Evolutionary conservation across 2,888 invertebrate species (phyloP), one percentile per base, ranked within the genome.

Genomic region (Cheilosia scutellata): DNA sequence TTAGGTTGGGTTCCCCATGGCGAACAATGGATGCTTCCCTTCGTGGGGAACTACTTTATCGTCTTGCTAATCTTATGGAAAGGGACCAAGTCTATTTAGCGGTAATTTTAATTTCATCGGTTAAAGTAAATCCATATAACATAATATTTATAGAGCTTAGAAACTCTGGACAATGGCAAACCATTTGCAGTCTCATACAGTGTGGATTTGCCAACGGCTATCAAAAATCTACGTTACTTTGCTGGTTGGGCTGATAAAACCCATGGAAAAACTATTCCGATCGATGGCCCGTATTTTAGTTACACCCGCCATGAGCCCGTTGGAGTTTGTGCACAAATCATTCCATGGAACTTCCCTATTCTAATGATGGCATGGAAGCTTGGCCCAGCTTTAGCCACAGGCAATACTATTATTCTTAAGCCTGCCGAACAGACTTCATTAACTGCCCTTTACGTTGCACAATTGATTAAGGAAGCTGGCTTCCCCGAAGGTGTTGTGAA

Each of bases 351-450:
- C 93, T 98, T 98, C 92, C 98, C 97, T 0, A 91, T 97, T 84
- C 92, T 99, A 89, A 99, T 99, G 98, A 95, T 97, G 91, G 95
- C 97, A 11, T 99, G 99, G 99, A 99, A 99, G 93, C 93, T 99
- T 51, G 98, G 94, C 0, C 96, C 96, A 0, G 96, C 96, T 2
- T 92, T 96, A 65, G 95, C 96, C 0, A 95, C 95, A 47, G 96
- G 96, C 89, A 95, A 97, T 92, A 96, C 96, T 0, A 94, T 98
- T 9, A 94, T 98, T 25, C 93, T 98, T 91, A 99, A 99, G 92
- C 97, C 98, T 0, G 98, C 99, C 0, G 98, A 99, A 91, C 98
- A 98, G 93, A 99, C 98, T 0, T 97, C 98, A 0, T 94, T 99
- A 74, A 97, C 98, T 0, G 98, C 98, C 0, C 93, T 98, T 0